Percentiles rank a stretch among this genome's conserved stretches.
Evolutionary conservation across 2,113 vertebrate genomes (phyloP).

Genomic region (Dasyurus viverrinus): DNA sequence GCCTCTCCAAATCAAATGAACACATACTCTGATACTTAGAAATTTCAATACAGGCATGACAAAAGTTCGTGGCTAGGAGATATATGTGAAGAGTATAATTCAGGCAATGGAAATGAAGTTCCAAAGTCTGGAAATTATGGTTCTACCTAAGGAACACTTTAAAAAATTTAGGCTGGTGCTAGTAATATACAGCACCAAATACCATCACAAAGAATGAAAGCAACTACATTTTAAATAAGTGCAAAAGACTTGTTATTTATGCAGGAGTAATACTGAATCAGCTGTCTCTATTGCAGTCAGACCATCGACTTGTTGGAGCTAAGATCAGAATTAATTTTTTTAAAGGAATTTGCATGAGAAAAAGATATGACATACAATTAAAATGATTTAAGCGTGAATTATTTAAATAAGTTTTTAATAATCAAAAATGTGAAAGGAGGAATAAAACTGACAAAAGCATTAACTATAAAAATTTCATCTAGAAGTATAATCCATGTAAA

Average conservation of each 20-base stretch:
- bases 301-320: not conserved
- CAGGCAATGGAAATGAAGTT: not conserved
- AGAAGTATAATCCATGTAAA: not conserved
- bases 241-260: not conserved
- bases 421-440: not conserved
- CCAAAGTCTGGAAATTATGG: not conserved
- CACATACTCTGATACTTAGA: not conserved
- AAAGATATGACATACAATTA: not conserved
- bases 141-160: not conserved
- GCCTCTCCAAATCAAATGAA: not conserved
- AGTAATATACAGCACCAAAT: not conserved
- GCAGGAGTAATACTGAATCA: not conserved
- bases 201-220: not conserved
- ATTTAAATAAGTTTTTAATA: not conserved
- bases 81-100: not conserved
- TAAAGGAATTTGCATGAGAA: not conserved
- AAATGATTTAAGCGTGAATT: not conserved
- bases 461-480: not conserved
- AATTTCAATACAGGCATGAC: not conserved
- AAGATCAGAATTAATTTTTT: not conserved
- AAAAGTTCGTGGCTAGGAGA: not conserved
- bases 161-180: not conserved
- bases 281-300: not conserved
- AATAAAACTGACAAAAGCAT: not conserved
- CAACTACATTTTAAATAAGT: not conserved